Base-by-base conservation (phyloP, 2,797 vertebrate genomes). In the Lithobates sylvaticus region DNA sequence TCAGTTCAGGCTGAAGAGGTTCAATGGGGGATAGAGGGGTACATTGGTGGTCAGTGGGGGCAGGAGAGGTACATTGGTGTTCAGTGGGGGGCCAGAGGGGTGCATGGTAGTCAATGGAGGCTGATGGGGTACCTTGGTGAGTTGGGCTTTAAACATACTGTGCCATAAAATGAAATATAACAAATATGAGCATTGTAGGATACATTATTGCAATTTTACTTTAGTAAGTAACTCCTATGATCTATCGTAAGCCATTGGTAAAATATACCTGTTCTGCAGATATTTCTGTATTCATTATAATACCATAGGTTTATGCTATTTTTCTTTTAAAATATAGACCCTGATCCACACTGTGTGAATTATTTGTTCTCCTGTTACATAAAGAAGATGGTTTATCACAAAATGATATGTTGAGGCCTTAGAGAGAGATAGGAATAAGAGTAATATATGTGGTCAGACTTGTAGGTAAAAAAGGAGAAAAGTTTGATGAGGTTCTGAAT, bases 391-490 rank as follows among this genome's bases (percentile, higher is more conserved):
- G 58, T 72, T 73, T 65, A 73, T 61, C 36, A 64, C 70, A 74
- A 34, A 54, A 73, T 73, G 80, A 73, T 64, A 9, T 65, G 64
- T 34, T 44, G 6, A 64, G 70, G 36, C 80, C 58, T 69, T 12
- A 34, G 50, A 82, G 69, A 82, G 50, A 26, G 54, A 44, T 44
- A 42, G 34, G 34, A 27, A 64, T 42, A 65, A 42, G 23, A 36
- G 15, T 82, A 61, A 73, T 73, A 73, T 73, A 73, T 82, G n/a
- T 65, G 70, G 34, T 82, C 5, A 61, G 39, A 54, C 34, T 64
- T 72, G 32, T 26, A 70, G 70, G 47, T 81, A 81, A 71, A 70
- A 54, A 81, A 81, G 36, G 71, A 72, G 15, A 36, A 71, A 70
- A 21, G 10, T 74, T 74, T 74, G 10, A 74, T 74, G 72, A 74